These are phyloP conservation scores for Drosophila carrolli DNA, from an alignment of 1,140 invertebrate genomes.

Conservation along the genomic window DNA sequence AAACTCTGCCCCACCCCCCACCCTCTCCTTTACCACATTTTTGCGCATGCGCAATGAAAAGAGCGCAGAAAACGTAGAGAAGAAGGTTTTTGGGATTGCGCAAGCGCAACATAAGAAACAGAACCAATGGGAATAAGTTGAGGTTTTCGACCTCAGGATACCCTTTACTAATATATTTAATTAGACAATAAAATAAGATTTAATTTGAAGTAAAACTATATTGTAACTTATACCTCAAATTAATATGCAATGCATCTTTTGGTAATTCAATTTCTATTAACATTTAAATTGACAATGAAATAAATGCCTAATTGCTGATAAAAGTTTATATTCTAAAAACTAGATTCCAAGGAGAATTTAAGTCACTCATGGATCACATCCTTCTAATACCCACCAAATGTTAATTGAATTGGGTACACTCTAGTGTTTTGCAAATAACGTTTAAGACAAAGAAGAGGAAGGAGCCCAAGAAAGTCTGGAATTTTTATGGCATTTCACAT, in stretches of 20 bases:
- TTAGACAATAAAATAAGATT: background rate
- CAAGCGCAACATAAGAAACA: slow-evolving; percentile 54
- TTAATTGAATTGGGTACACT: background rate
- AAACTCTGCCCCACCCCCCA: background rate
- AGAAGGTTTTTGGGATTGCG: slow-evolving; percentile 64
- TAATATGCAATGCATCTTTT: too few species aligned
- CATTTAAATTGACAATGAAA: too few species aligned
- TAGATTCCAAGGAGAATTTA: too few species aligned
- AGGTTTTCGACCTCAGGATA: background rate
- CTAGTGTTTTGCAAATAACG: background rate
- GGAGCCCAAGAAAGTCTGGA: slow-evolving; percentile 35
- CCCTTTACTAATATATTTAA: background rate
- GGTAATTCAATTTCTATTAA: too few species aligned
- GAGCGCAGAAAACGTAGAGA: slow-evolving; percentile 30
- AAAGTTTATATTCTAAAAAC: too few species aligned
- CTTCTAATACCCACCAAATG: slow-evolving; percentile 1
- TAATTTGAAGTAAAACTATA: too few species aligned
- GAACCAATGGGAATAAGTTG: background rate
- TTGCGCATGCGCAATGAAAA: slow-evolving; percentile 72
- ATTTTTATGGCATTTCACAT: slow-evolving; percentile 78
- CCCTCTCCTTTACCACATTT: slow-evolving; percentile 1
- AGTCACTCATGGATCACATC: too few species aligned
- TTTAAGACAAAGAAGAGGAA: background rate
- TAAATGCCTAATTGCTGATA: too few species aligned
- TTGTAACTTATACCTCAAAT: too few species aligned